phyloP scores from a whole-genome alignment of 2,888 invertebrate species.

The Halictus ligatus region DNA sequence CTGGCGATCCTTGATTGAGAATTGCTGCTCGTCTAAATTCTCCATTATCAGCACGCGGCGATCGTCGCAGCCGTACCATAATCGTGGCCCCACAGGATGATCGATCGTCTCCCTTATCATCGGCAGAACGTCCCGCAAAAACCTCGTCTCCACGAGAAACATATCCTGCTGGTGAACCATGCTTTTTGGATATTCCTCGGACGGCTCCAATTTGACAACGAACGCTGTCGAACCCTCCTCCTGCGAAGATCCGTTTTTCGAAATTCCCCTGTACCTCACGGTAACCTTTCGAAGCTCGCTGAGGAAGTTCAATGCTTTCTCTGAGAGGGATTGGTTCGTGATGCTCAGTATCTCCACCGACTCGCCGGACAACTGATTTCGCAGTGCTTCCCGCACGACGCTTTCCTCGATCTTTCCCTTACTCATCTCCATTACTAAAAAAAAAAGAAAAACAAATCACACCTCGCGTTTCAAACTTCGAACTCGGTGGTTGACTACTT shows the following conservation, averaged over 20 bases:
- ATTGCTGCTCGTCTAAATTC: constrained; percentile 62
- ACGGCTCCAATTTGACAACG: constrained; percentile 66
- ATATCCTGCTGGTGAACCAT: constrained; percentile 58
- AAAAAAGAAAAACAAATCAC: background rate
- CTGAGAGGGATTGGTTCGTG: background rate
- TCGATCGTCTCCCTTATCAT: constrained; percentile 53
- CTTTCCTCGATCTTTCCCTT: constrained; percentile 12
- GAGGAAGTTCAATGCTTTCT: constrained; percentile 39
- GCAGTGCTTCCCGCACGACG: constrained; percentile 23
- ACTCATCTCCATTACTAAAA: constrained; percentile 26
- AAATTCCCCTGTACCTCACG: constrained; percentile 7
- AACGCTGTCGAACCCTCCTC: constrained; percentile 26
- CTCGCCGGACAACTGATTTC: background rate
- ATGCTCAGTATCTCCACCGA: constrained; percentile 15
- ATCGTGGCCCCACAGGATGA: constrained; percentile 57
- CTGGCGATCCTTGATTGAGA: constrained; percentile 64
- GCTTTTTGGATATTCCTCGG: background rate
- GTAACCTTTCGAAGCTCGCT: constrained; percentile 28
- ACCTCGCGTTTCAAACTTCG: no score
- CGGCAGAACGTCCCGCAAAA: constrained; percentile 61
- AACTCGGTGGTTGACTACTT: no score
- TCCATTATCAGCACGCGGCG: constrained; percentile 65
- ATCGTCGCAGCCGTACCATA: constrained; percentile 32
- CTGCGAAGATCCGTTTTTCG: background rate
- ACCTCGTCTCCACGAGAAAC: constrained; percentile 60